Evolutionary conservation across 2,888 invertebrate genomes (phyloP), one percentile per base, ranked within the genome.

Genomic region (Scaptomyza caliginosa): DNA sequence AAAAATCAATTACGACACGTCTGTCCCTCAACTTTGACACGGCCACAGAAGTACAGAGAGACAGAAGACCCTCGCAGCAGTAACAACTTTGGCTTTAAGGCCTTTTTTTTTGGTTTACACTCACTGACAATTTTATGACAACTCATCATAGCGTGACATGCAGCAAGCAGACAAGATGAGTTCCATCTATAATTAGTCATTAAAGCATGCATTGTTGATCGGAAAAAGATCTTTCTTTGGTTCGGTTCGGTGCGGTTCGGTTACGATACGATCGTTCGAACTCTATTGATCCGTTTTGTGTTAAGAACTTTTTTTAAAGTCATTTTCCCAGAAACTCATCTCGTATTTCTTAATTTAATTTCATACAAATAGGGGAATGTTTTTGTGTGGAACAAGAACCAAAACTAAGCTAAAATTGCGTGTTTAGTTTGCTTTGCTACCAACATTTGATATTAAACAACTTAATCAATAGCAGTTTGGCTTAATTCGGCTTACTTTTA

Each of bases 181-280:
- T 30, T 46, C 81, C 85, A 74, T 83, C 87, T 76, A 88, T 89
- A 88, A 89, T 89, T 88, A 88, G 88, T 72, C 87, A 87, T 89
- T 88, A 86, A 88, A 88, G 85, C 88, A 83, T 87, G 83, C 88
- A 89, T 85, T 76, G 85, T 74, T 71, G 83, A 75, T 71, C 68
- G 52, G 55, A 43, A 57, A 28, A 49, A 67, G 67, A 70, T 67
- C 56, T 65, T n/a, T 11, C 6, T 39, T 19, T 30, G 46, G 26
- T 59, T 55, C 26, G 49, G 59, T 39, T 26, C 8, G 16, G 42
- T 42, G 19, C 11, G 24, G 34, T 59, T 21, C 11, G 10, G 26
- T 8, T 62, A 34, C 26, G 40, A 51, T 64, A 34, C 42, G 57
- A 57, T 69, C 52, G 60, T 66, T 57, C 69, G 49, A 64, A 52